Base-by-base conservation (phyloP, 2,113 vertebrate genomes). In the Dipodomys merriami region DNA sequence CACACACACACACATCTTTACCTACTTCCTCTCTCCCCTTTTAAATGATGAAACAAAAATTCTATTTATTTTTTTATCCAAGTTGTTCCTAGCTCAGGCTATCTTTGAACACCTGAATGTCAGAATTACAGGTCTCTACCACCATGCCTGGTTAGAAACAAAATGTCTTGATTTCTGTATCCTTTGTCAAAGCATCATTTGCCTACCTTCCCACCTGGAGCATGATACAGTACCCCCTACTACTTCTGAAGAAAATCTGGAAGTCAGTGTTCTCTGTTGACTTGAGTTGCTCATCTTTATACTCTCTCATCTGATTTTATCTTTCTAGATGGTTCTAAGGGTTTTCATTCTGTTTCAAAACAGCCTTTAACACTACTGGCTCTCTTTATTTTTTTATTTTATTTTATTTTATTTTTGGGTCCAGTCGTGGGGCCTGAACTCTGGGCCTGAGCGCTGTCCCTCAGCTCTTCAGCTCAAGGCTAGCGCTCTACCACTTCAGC, bases 1-100 rank as follows among this genome's bases (percentile, higher is more conserved):
- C 49, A 53, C 49, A 64, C 65, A 19, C 33, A 29, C 25, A 62
- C 19, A 62, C 5, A 6, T 19, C 1, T 64, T 64, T 25, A 64
- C 23, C 62, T 64, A 20, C 62, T 64, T 64, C 4, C 29, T 68
- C 12, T 57, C 23, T 29, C 15, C 18, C 9, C 44, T 62, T 92
- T 73, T 35, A 88, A 35, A 30, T 80, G 76, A 93, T 83, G 22
- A 83, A 67, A 90, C 13, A 88, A 23, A 71, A 44, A 19, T 64
- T 64, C 62, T 64, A 23, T 39, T 39, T 39, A 62, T 25, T 64
- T 64, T 64, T 64, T 64, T 5, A 64, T 20, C 19, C 62, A 64
- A 8, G 62, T 20, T 64, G 20, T 64, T 25, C 62, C 62, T 25
- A 64, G 23, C 7, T 64, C 62, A 64, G 62, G 62, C 62, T 64